Percentiles rank a stretch among this genome's conserved stretches.
Evolutionary conservation across 1,140 invertebrate species (phyloP).

Genomic region (Chrysoperla carnea): DNA sequence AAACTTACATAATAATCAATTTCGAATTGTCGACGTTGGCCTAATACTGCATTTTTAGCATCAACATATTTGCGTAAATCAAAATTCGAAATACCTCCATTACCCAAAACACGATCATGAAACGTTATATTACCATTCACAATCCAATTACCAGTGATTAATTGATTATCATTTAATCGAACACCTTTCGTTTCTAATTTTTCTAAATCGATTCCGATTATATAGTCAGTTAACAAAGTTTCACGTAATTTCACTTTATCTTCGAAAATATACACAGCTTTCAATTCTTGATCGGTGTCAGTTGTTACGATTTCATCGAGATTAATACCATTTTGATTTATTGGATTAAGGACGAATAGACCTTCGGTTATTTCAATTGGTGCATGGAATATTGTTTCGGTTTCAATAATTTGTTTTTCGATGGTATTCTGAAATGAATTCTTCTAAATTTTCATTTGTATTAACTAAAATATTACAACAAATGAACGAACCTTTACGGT

Average conservation of each 20-base stretch:
- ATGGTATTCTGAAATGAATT: constrained; percentile 8
- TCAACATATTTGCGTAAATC: constrained; percentile 6
- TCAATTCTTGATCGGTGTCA: constrained; percentile 17
- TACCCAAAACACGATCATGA: constrained; percentile 13
- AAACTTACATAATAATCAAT: background rate
- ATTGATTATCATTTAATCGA: constrained; percentile 12
- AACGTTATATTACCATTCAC: constrained; percentile 18
- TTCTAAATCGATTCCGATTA: constrained; percentile 15
- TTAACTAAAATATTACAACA: no score
- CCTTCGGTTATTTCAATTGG: constrained; percentile 15
- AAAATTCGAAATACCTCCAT: constrained; percentile 1
- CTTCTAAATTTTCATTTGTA: background rate
- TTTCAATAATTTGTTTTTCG: constrained; percentile 10
- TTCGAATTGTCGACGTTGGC: constrained; percentile 7
- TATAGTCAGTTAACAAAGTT: constrained; percentile 9
- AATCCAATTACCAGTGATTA: constrained; percentile 18
- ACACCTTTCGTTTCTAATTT: constrained; percentile 17
- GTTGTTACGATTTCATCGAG: constrained; percentile 14
- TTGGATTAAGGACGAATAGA: constrained; percentile 8
- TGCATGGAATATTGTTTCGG: constrained; percentile 16
- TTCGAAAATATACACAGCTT: constrained; percentile 11
- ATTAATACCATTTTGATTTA: constrained; percentile 16
- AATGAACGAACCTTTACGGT: constrained; percentile 15
- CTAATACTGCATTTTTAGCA: constrained; percentile 9
- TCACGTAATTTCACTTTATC: constrained; percentile 8